These are phyloP conservation scores for Bucco capensis DNA, from an alignment of 2,113 vertebrate genomes.

Conservation along the genomic window DNA sequence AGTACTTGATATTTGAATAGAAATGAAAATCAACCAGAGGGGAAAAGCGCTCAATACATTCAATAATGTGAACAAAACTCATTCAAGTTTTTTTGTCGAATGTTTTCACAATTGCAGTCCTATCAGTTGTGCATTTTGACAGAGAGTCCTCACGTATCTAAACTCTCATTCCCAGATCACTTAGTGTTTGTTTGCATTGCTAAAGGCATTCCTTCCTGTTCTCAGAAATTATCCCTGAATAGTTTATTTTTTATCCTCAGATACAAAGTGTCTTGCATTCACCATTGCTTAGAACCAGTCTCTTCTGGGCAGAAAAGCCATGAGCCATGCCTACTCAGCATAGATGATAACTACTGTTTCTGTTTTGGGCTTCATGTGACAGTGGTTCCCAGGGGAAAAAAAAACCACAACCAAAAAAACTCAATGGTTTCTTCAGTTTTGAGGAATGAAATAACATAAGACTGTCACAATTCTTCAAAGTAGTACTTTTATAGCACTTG, in stretches of 20 bases:
- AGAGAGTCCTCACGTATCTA: neutral
- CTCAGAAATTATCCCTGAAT: neutral
- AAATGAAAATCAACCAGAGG: neutral
- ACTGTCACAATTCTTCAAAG: neutral
- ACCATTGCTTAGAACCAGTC: neutral
- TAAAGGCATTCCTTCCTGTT: neutral
- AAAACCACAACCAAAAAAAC: neutral
- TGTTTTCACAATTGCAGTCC: neutral
- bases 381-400: neutral
- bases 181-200: neutral
- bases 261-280: neutral
- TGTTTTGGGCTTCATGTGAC: neutral
- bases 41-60: neutral
- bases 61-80: neutral
- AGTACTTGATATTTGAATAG: neutral
- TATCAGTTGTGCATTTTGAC: neutral
- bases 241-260: neutral
- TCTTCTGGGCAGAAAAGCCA: neutral
- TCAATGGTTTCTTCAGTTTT: neutral
- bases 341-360: neutral
- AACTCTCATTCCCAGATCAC: neutral
- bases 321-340: neutral
- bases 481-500: neutral
- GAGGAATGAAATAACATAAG: neutral
- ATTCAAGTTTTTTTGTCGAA: neutral